Evolutionary conservation across 2,797 vertebrate species (phyloP).

Genomic region (Cossypha niveicapilla): DNA sequence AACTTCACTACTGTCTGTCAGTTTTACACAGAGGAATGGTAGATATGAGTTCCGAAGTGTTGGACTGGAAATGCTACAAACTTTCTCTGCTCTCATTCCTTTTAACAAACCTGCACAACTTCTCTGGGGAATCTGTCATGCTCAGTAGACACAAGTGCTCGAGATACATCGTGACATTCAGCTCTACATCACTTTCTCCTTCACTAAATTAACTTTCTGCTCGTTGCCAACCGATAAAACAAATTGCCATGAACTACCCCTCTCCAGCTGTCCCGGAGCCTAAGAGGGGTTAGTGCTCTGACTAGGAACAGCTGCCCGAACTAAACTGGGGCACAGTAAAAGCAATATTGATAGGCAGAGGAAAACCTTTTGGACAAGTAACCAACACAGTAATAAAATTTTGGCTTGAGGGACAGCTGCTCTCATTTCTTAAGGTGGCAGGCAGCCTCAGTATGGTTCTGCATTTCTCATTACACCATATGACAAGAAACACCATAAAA

Average conservation of each 20-base stretch:
- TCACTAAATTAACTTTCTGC: not conserved
- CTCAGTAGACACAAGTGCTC: not conserved
- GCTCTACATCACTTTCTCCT: not conserved
- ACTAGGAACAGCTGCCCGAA: not conserved
- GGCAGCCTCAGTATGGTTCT: not conserved
- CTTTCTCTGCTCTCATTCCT: not conserved
- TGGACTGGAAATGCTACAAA: not conserved
- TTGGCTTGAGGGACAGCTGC: conserved; percentile 31
- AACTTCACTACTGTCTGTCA: not conserved
- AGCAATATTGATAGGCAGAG: conserved; percentile 19
- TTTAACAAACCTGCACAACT: not conserved
- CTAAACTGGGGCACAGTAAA: conserved; percentile 5
- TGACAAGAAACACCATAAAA: not conserved
- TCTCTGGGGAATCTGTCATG: not conserved
- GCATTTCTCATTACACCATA: conserved; percentile 17
- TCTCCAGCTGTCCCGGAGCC: not conserved
- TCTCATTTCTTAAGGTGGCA: conserved; percentile 11
- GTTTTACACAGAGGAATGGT: not conserved
- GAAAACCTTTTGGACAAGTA: conserved; percentile 38
- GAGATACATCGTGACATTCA: not conserved
- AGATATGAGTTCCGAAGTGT: not conserved
- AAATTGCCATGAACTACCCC: not conserved
- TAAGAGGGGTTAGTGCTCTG: not conserved
- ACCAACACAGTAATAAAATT: conserved; percentile 7
- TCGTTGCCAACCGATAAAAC: not conserved